phyloP scores from a whole-genome alignment of 2,888 invertebrate species.

The Drosophila cognata region DNA sequence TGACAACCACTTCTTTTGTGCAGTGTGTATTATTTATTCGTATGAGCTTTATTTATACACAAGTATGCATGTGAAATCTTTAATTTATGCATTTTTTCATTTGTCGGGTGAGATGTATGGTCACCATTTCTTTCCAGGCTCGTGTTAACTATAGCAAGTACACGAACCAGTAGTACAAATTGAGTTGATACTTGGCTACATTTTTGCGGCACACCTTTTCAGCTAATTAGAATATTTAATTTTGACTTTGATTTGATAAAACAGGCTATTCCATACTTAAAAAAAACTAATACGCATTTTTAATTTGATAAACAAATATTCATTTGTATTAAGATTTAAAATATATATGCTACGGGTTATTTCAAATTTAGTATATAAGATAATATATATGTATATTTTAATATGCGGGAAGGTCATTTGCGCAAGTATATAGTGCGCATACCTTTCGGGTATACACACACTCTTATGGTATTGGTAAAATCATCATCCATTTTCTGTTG shows the following conservation, averaged over 20 bases:
- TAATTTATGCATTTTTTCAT: background rate
- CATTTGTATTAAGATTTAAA: background rate
- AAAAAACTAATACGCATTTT: background rate
- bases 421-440: too few species aligned
- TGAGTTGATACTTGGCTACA: background rate
- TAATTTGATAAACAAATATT: background rate
- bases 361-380: background rate
- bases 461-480: background rate
- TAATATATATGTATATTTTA: background rate
- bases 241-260: background rate
- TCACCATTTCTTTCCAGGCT: background rate
- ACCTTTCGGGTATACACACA: too few species aligned
- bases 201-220: background rate
- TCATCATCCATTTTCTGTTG: conserved; percentile 63
- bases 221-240: background rate
- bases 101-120: background rate
- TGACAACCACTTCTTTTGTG: conserved; percentile 99
- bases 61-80: background rate
- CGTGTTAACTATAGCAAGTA: background rate
- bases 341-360: background rate
- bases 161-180: background rate
- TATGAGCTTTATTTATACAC: background rate
- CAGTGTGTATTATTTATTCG: conserved; percentile 85
- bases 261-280: background rate
- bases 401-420: background rate